These are phyloP conservation scores for Pterophyllum scalare DNA, from an alignment of 2,113 vertebrate species.

Conservation along the genomic window DNA sequence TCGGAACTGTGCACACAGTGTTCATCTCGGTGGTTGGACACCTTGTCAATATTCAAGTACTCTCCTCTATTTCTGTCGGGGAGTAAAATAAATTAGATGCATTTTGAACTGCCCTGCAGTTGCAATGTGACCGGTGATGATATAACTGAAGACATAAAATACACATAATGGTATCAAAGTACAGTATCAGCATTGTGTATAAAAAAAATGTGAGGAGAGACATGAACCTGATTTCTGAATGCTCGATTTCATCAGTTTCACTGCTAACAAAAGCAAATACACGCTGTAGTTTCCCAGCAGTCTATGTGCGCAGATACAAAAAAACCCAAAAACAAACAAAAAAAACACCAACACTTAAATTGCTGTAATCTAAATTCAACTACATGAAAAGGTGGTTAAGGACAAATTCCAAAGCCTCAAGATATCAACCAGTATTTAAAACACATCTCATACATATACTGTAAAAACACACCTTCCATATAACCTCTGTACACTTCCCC, in stretches of 20 bases:
- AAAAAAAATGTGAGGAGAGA: conserved; percentile 49
- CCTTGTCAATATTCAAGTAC: conserved; percentile 85
- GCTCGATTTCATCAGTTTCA: conserved; percentile 49
- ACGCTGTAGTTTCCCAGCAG: conserved; percentile 54
- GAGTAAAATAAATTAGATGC: conserved; percentile 86
- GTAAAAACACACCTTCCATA: conserved; percentile 47
- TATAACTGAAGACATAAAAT: conserved; percentile 67
- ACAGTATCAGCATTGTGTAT: conserved; percentile 62
- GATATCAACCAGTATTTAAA: conserved; percentile 50
- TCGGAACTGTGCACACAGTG: conserved; percentile 78
- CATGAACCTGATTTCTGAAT: conserved; percentile 68
- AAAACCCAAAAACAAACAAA: neutral
- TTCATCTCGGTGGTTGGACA: conserved; percentile 77
- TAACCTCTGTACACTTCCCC: conserved; percentile 52
- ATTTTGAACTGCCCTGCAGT: conserved; percentile 88
- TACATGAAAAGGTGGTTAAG: conserved; percentile 49
- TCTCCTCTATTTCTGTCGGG: conserved; percentile 73
- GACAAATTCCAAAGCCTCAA: conserved; percentile 67
- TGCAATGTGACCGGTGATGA: conserved; percentile 78
- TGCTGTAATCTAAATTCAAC: conserved; percentile 55
- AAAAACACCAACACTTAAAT: conserved; percentile 28
- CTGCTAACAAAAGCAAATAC: conserved; percentile 47
- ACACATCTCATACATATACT: conserved; percentile 46
- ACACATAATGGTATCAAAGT: conserved; percentile 67
- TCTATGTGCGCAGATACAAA: conserved; percentile 59